These are phyloP conservation scores for Anguilla rostrata DNA, from an alignment of 2,113 vertebrate species.

Conservation along the genomic window DNA sequence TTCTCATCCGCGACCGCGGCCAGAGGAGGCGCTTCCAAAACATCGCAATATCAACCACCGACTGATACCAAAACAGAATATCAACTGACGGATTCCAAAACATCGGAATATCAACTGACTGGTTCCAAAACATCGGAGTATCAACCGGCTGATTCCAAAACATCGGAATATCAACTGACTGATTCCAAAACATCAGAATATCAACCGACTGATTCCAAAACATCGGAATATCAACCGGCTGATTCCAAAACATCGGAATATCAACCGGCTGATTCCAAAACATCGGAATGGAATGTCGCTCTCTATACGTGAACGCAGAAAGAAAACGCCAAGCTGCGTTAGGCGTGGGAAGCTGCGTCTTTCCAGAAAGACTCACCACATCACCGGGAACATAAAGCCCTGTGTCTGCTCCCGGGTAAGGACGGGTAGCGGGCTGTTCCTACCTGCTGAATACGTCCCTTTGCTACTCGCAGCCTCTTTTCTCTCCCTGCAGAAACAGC, in stretches of 20 bases:
- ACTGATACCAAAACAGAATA: too few species aligned
- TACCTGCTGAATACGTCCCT: not conserved
- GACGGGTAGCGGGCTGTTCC: not conserved
- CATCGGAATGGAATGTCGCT: constrained; percentile 24
- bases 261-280: too few species aligned
- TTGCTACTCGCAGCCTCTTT: not conserved
- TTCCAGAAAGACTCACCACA: constrained; percentile 71
- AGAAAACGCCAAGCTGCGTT: constrained; percentile 58
- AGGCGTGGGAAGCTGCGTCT: constrained; percentile 68
- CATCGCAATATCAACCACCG: not conserved
- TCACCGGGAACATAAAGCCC: constrained; percentile 61
- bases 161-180: too few species aligned
- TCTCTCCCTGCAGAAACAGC: not conserved
- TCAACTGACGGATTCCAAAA: too few species aligned
- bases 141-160: too few species aligned
- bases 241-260: not conserved
- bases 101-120: too few species aligned
- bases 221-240: too few species aligned
- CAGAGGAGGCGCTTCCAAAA: not conserved
- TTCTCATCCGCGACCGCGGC: not conserved
- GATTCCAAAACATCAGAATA: too few species aligned
- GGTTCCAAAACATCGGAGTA: too few species aligned
- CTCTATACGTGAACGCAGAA: constrained; percentile 29
- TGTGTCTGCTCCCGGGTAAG: constrained; percentile 48
- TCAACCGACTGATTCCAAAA: too few species aligned